Percentiles rank a stretch among this genome's conserved stretches.
Evolutionary conservation across 1,140 invertebrate genomes (phyloP).

Genomic region (Drosophila busckii): DNA sequence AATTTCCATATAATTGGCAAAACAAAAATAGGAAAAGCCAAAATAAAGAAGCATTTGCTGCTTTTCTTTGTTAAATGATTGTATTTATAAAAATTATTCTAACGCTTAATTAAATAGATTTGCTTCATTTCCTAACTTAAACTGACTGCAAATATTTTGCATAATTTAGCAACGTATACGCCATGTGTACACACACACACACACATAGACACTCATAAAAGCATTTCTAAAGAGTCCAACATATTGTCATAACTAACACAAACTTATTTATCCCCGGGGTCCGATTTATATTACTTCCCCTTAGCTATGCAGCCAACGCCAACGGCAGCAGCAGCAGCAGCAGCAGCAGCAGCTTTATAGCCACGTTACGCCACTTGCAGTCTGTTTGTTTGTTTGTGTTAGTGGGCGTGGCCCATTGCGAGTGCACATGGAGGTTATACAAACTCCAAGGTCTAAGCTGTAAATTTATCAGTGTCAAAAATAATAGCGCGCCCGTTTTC

Average conservation of each 20-base stretch:
- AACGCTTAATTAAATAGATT: too few species aligned
- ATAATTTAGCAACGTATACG: slow-evolving; percentile 13
- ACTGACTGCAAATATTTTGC: slow-evolving; percentile 21
- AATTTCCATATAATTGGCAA: too few species aligned
- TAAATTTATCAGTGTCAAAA: slow-evolving; percentile 77
- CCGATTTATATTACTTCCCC: slow-evolving; percentile 74
- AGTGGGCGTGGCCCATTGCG: slow-evolving; percentile 7
- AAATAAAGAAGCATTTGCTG: too few species aligned
- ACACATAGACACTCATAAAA: slow-evolving; percentile 13
- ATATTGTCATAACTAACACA: slow-evolving; percentile 70
- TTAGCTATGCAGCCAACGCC: slow-evolving; percentile 41
- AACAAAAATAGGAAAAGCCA: too few species aligned
- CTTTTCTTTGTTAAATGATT: too few species aligned
- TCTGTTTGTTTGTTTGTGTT: too few species aligned
- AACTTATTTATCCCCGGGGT: slow-evolving; percentile 71
- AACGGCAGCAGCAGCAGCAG: too few species aligned
- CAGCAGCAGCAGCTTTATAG: too few species aligned
- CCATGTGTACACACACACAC: not conserved
- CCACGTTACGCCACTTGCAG: too few species aligned
- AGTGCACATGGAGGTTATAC: slow-evolving; percentile 34
- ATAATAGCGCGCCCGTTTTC: slow-evolving; percentile 72
- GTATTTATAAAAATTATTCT: too few species aligned
- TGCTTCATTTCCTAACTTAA: not conserved
- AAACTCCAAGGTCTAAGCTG: slow-evolving; percentile 62
- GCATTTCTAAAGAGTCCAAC: slow-evolving; percentile 34